A percentile compares a stretch with the other conserved stretches of the same genome.
phyloP scores from a whole-genome alignment of 2,888 invertebrate genomes.

The Selenia dentaria region DNA sequence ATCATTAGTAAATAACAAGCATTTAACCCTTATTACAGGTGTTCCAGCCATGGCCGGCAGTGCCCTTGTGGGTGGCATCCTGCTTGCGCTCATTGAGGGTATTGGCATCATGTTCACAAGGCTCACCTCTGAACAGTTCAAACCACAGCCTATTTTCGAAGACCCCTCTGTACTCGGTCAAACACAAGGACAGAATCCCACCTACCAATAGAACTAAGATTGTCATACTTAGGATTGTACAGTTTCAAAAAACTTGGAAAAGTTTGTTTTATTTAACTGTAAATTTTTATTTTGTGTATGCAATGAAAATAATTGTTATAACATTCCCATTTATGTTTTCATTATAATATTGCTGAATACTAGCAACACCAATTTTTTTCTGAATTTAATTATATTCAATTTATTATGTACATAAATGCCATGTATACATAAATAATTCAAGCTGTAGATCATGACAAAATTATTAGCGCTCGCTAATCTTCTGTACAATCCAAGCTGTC shows the following conservation, averaged over 20 bases:
- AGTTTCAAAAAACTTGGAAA: constrained; percentile 27
- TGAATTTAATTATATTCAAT: too few relatives aligned
- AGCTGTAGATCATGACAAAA: constrained; percentile 16
- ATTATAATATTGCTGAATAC: too few relatives aligned
- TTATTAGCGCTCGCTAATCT: constrained; percentile 9
- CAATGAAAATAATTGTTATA: too few relatives aligned
- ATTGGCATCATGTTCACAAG: constrained; percentile 97
- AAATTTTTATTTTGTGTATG: too few relatives aligned
- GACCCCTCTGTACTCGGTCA: constrained; percentile 91
- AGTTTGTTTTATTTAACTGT: too few relatives aligned
- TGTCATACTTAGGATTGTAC: constrained; percentile 43
- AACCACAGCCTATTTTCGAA: constrained; percentile 92
- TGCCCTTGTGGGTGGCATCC: constrained; percentile 97
- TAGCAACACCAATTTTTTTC: too few relatives aligned
- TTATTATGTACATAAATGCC: too few relatives aligned
- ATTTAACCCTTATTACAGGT: too few relatives aligned
- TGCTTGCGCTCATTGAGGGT: constrained; percentile 98
- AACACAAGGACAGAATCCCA: constrained; percentile 58
- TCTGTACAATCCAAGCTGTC: constrained; percentile 34
- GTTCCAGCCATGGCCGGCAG: constrained; percentile 96
- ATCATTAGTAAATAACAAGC: too few relatives aligned
- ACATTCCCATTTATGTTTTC: too few relatives aligned
- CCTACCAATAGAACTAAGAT: constrained; percentile 58
- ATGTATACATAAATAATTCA: too few relatives aligned
- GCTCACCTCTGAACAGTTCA: constrained; percentile 96